Evolutionary conservation across 1,140 invertebrate genomes (phyloP), one percentile per base, ranked within the genome.

Genomic region (Zaprionus africanus): DNA sequence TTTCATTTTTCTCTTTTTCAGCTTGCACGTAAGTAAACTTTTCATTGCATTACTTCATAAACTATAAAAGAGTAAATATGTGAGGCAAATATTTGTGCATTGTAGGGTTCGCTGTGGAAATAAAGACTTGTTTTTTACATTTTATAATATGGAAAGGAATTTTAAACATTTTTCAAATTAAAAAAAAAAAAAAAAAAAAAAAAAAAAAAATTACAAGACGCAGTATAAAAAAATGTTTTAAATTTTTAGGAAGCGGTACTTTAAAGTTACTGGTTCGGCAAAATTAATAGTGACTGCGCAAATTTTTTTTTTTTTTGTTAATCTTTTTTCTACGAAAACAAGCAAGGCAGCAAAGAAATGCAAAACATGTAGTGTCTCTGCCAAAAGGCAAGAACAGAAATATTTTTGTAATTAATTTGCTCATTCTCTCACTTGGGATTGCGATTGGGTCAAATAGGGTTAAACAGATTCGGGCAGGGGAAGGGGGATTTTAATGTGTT

Each of bases 81-180:
- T 31, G 28, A 31, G 26, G 83, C 83, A 87, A 87, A 87, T 87
- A 88, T 87, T 84, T 81, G 84, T 78, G 85, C 84, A 90, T 79
- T 88, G 78, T 81, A 72, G 59, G 17, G 6, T 22, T 51, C 1
- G 19, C 19, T 22, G n/a, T 41, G 5, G 38, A 15, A 41, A 5
- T 4, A 1, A 6, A n/a, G 15, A 5, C 38, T 2, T 15, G 38
- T 41, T 41, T 41, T 41, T 0, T 3, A 34, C 9, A 34, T 4
- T 4, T 31, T 11, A 31, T 31, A 31, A 31, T 11, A 31, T 5
- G 3, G 0, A 15, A 15, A 41, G n/a, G n/a, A n/a, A n/a, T 22
- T 22, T 22, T 22, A 22, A 22, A 22, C 2, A 0, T 22, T 22
- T 22, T 22, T n/a, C n/a, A n/a, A n/a, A n/a, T n/a, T n/a, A n/a